Base-by-base conservation (phyloP, 1,140 invertebrate species). In the Ceratina calcarata region DNA sequence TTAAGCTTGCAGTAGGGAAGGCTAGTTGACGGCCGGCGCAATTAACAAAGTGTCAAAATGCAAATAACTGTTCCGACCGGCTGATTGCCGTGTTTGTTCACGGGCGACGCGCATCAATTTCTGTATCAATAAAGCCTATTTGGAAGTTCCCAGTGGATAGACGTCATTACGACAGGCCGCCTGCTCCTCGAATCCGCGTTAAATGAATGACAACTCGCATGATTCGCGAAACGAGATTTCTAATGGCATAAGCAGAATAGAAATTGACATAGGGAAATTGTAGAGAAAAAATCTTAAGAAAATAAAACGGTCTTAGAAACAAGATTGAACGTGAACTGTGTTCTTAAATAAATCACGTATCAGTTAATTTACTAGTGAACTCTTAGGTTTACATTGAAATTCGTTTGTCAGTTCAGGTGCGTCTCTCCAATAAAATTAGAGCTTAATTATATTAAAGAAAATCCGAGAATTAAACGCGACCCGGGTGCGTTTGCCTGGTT, bases 1-100 rank as follows among this genome's bases (percentile, higher is more conserved):
- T 51, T 16, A 7, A 18, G 45, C 16, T 13, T 7, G 45, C 20
- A 53, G n/a, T 27, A 10, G 22, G 45, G 22, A 64, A 45, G 16
- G 16, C 60, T 18, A 51, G 24, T 8, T 8, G 20, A 16, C 27
- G 27, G 51, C 32, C 49, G 37, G 45, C 53, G 60, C 85, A 84
- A 88, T 89, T 88, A 86, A 84, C 85, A 72, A 62, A 51, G 72
- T 81, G 80, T 84, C 87, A 86, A 88, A 86, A 89, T 87, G 84
- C 86, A 89, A 87, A 88, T 86, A 73, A 66, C 80, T 81, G 78
- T 83, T 86, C 79, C 82, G 78, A 81, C 76, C 64, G 69, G 67
- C 65, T 86, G 88, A 88, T 89, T 87, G 82, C 81, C 67, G 75
- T 78, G 82, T 85, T 83, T 87, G 87, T 86, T 74, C 75, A 76